Evolutionary conservation across 1,140 invertebrate species (phyloP).

Genomic region (Meloidogyne exigua): DNA sequence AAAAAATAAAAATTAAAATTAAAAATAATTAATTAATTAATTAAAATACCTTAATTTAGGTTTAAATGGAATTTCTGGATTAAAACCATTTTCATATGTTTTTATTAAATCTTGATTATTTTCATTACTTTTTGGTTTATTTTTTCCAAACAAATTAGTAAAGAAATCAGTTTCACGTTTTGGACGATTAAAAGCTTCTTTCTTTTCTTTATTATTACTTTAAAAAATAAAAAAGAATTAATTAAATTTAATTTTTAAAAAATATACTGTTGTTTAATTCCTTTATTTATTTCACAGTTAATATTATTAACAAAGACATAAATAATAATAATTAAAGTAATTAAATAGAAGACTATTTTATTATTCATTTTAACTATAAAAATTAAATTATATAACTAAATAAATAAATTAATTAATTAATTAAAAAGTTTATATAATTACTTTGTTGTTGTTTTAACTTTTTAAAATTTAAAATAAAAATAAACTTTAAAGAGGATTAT

Average conservation of each 20-base stretch:
- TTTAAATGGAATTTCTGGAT: not conserved
- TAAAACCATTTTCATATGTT: not conserved
- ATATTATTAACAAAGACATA: no score
- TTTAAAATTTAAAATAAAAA: not conserved
- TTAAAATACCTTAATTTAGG: no score
- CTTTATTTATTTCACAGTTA: no score
- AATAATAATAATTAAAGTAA: no score
- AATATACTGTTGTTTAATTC: no score
- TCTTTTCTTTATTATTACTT: not conserved
- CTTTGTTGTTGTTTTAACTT: no score
- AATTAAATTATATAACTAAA: no score
- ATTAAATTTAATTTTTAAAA: not conserved
- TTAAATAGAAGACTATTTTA: no score
- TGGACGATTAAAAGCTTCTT: not conserved
- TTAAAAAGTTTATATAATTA: no score
- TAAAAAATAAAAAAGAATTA: not conserved
- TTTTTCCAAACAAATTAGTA: not conserved
- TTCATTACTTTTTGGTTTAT: conserved; percentile 8
- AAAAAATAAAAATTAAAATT: not conserved
- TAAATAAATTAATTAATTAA: no score
- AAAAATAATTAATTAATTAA: not conserved
- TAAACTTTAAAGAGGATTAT: not conserved
- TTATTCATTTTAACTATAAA: no score
- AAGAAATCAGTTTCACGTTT: not conserved
- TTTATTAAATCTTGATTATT: not conserved